A percentile compares a stretch with the other conserved stretches of the same genome.
Evolutionary conservation across 2,797 vertebrate species (phyloP).

Genomic region (Prunella strophiata): DNA sequence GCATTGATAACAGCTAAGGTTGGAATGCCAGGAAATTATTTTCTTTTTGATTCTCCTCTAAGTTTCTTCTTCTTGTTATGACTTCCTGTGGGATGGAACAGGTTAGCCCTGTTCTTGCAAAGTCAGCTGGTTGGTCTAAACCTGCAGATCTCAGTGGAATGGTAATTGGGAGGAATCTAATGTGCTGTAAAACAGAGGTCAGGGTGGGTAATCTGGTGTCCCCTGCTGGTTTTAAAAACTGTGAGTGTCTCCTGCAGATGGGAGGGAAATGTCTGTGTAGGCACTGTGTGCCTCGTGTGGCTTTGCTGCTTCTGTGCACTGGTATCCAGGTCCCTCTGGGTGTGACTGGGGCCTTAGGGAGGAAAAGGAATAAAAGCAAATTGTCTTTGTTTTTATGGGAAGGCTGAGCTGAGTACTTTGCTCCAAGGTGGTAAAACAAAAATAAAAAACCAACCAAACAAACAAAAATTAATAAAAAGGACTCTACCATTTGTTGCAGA

Average conservation of each 20-base stretch:
- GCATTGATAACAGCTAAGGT: constrained; percentile 24
- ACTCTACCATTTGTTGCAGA: neutral
- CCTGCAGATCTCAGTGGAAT: constrained; percentile 5
- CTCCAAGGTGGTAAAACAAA: neutral
- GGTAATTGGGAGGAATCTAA: constrained; percentile 32
- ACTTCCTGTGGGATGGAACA: constrained; percentile 39
- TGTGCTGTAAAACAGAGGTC: constrained; percentile 19
- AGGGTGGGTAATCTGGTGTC: neutral
- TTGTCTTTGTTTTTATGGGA: neutral
- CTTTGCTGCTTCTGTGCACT: neutral
- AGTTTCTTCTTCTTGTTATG: constrained; percentile 34
- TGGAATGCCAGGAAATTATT: constrained; percentile 51
- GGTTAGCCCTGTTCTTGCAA: constrained; percentile 21
- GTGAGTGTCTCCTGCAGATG: neutral
- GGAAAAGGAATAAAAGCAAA: neutral
- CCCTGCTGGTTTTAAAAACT: constrained; percentile 3
- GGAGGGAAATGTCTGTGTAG: neutral
- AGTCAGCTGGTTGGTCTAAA: constrained; percentile 18
- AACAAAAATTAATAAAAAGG: neutral
- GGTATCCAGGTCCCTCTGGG: rapidly evolving
- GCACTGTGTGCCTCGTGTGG: neutral
- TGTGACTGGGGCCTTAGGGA: neutral
- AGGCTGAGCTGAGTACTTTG: neutral
- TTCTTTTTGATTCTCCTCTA: constrained; percentile 40
- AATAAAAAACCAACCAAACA: too few species aligned